Evolutionary conservation across 2,888 invertebrate species (phyloP), one percentile per base, ranked within the genome.

Genomic region (Apantesis nais): DNA sequence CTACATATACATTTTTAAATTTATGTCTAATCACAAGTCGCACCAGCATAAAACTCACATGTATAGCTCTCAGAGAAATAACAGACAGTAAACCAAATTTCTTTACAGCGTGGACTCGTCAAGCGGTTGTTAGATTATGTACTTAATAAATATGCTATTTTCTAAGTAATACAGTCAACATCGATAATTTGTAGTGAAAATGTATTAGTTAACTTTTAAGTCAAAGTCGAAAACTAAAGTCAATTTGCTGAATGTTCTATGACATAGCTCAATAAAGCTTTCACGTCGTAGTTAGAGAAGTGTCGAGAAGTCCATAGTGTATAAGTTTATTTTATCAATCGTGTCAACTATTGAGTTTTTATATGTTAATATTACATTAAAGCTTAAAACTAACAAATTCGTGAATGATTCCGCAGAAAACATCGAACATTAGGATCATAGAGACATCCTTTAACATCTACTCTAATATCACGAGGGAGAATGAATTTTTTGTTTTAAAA

Each of bases 391-490:
- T 92, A 92, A 91, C 88, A 90, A 92, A 92, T 91, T 90, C 91
- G 89, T 90, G 88, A 89, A 89, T 86, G 84, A 85, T 89, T 86
- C 83, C 82, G 86, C 87, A 82, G 85, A 87, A 83, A 87, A 87
- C 86, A 87, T 85, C 83, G 77, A 86, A 85, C 77, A 77, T 84
- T 83, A 87, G 84, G 83, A 84, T 81, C 74, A 71, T 84, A 78
- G 79, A 81, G 78, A 86, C 72, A 83, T 82, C 79, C 75, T 84
- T 87, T 75, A 79, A 87, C 85, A 86, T 89, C 91, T 93, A 92
- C 85, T 88, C 92, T 93, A 93, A 90, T 93, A 94, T 93, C 93
- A 94, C 93, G 90, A 89, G 85, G 86, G 85, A 84, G 88, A 84
- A 90, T 90, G 90, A 91, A 89, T 90, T 88, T 74, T 83, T 80